phyloP scores from a whole-genome alignment of 2,797 vertebrate species.

The Trichosurus vulpecula region DNA sequence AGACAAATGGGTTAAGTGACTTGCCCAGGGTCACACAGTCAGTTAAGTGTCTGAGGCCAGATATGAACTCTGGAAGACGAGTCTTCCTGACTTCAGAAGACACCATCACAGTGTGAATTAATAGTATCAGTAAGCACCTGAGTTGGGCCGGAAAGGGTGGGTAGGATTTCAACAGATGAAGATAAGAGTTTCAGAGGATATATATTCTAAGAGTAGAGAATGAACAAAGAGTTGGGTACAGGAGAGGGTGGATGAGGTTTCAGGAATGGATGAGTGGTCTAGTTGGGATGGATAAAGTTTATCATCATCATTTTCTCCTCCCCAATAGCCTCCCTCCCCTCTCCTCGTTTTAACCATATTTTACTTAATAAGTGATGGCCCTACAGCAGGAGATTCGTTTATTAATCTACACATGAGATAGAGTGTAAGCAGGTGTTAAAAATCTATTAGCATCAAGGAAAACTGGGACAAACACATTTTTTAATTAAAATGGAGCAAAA shows the following conservation, averaged over 20 bases:
- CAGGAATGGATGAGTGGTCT: neutral
- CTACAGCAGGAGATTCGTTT: neutral
- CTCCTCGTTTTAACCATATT: neutral
- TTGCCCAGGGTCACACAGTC: neutral
- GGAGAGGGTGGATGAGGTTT: neutral
- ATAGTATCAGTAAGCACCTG: neutral
- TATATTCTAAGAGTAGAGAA: neutral
- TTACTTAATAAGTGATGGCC: accelerated
- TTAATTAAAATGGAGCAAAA: slow-evolving; percentile 6
- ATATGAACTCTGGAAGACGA: neutral
- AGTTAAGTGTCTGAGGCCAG: neutral
- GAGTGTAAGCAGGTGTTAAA: slow-evolving; percentile 10
- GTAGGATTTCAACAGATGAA: neutral
- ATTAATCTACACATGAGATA: neutral
- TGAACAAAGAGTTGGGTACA: neutral
- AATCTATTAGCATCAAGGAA: slow-evolving; percentile 8
- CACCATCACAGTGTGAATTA: neutral
- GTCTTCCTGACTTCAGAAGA: neutral
- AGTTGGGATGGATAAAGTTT: neutral
- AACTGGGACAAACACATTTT: slow-evolving; percentile 34
- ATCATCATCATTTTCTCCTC: neutral
- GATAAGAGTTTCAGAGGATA: neutral
- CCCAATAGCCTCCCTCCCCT: neutral
- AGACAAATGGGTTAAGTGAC: neutral
- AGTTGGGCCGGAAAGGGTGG: neutral